phyloP scores from a whole-genome alignment of 2,797 vertebrate genomes.

The Garrulus glandarius region DNA sequence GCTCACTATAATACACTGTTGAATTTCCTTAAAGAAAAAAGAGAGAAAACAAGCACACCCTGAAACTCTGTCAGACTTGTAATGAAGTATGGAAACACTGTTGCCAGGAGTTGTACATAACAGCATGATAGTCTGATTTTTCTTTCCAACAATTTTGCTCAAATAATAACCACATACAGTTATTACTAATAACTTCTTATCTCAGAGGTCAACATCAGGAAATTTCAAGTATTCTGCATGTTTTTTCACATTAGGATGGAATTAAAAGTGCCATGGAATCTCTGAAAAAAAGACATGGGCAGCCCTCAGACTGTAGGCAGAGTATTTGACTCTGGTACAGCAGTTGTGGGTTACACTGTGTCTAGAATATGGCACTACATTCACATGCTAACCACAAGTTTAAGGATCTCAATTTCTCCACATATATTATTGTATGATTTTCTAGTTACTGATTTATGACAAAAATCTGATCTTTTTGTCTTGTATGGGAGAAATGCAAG shows the following conservation, averaged over 20 bases:
- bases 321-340: not conserved
- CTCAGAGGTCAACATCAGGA: not conserved
- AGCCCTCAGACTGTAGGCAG: not conserved
- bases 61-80: not conserved
- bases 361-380: not conserved
- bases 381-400: not conserved
- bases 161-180: not conserved
- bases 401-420: not conserved
- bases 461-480: not conserved
- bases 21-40: not conserved
- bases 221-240: not conserved
- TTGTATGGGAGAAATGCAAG: not conserved
- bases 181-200: not conserved
- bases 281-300: not conserved
- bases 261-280: not conserved
- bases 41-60: not conserved
- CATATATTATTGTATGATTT: not conserved
- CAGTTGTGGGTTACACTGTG: rapidly evolving
- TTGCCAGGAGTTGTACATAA: not conserved
- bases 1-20: not conserved
- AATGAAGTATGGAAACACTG: not conserved
- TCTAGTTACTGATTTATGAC: not conserved
- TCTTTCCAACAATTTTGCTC: not conserved
- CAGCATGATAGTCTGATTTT: not conserved
- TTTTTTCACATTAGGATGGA: not conserved